Percentiles rank a stretch among this genome's conserved stretches.
These are phyloP conservation scores for Vollenhovia emeryi DNA, from an alignment of 1,140 invertebrate genomes.

Conservation along the genomic window DNA sequence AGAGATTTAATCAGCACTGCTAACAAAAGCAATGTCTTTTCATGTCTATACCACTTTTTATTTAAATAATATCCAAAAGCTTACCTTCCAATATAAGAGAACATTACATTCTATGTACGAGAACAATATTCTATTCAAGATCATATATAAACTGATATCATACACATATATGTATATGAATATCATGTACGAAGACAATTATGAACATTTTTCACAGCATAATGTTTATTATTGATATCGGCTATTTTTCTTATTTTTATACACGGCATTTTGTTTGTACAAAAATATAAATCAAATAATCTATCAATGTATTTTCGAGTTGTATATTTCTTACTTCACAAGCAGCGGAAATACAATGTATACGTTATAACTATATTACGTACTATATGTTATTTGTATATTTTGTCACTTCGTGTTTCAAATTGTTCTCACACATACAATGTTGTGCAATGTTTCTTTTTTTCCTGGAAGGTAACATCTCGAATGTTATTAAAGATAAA, in stretches of 20 bases:
- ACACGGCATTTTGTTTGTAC: background rate
- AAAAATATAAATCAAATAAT: conserved; percentile 59
- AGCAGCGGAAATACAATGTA: conserved; percentile 3
- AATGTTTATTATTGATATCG: too few relatives aligned
- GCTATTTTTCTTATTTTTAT: background rate
- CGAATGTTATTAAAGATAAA: background rate
- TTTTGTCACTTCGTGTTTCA: background rate
- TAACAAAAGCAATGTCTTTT: background rate
- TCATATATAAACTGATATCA: background rate
- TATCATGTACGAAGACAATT: background rate
- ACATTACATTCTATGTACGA: background rate
- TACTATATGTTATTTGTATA: background rate
- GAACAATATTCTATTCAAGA: background rate
- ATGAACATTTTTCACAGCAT: background rate
- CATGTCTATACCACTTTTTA: background rate
- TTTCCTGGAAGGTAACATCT: background rate
- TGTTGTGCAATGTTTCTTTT: background rate
- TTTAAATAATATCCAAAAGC: background rate
- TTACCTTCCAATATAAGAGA: background rate
- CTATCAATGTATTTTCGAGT: conserved; percentile 13
- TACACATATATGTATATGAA: too few relatives aligned
- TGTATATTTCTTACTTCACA: background rate
- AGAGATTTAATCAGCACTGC: background rate
- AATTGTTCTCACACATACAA: background rate
- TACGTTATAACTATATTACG: background rate